phyloP scores from a whole-genome alignment of 2,113 vertebrate genomes.

The Pristiophorus japonicus region DNA sequence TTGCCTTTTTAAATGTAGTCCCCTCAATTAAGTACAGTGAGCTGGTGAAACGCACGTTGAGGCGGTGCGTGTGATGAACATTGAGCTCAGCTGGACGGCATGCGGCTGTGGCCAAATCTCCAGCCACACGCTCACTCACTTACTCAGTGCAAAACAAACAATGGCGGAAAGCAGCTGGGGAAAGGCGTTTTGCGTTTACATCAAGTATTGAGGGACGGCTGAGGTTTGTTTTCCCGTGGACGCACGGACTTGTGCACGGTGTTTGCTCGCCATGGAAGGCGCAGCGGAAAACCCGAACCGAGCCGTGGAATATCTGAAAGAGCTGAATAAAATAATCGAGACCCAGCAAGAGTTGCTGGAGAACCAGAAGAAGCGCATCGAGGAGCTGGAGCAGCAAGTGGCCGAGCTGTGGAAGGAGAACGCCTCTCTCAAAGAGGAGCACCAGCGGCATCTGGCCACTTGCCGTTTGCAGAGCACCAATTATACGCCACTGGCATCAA shows the following conservation, averaged over 20 bases:
- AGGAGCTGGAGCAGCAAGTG: conserved; percentile 82
- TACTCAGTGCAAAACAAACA: conserved; percentile 44
- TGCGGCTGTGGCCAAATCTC: conserved; percentile 44
- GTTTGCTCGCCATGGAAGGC: not conserved
- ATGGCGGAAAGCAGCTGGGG: conserved; percentile 49
- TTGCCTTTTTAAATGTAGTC: conserved; percentile 24
- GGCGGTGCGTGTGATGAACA: conserved; percentile 11
- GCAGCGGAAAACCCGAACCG: conserved; percentile 81
- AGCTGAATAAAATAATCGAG: conserved; percentile 77
- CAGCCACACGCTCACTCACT: conserved; percentile 39
- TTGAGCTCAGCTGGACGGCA: conserved; percentile 44
- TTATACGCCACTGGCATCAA: conserved; percentile 56
- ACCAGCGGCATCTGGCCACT: conserved; percentile 80
- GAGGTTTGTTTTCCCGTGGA: not conserved
- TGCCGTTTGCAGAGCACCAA: conserved; percentile 65
- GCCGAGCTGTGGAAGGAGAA: conserved; percentile 73
- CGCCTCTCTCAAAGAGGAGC: conserved; percentile 71
- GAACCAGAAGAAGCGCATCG: conserved; percentile 74
- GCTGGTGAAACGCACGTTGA: not conserved
- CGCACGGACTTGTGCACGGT: not conserved
- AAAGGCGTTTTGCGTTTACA: not conserved
- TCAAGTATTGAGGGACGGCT: not conserved
- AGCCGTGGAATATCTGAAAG: conserved; percentile 78
- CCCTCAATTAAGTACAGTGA: not conserved
- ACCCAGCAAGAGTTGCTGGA: conserved; percentile 82